phyloP scores from a whole-genome alignment of 1,140 invertebrate genomes.

The Drosophila pseudoobscura region DNA sequence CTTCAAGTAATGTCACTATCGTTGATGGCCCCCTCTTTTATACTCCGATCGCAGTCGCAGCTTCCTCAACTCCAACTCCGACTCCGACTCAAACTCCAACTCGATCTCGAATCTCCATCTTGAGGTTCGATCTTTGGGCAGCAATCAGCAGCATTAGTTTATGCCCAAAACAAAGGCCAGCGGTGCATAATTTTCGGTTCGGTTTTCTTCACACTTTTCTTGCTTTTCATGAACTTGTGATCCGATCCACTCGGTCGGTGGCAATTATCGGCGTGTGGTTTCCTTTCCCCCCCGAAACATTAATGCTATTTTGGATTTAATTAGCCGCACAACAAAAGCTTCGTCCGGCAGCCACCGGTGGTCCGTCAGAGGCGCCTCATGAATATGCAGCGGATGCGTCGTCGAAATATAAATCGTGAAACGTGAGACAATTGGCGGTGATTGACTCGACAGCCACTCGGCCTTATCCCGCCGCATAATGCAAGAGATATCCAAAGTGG shows the following conservation, averaged over 20 bases:
- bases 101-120: neutral
- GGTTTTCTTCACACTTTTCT: conserved; percentile 79
- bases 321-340: conserved; percentile 45
- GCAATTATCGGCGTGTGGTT: conserved; percentile 66
- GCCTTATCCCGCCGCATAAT: neutral
- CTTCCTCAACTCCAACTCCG: conserved; percentile 20
- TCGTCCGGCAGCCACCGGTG: neutral
- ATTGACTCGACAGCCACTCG: conserved; percentile 42
- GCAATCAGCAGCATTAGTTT: conserved; percentile 47
- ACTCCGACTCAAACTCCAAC: neutral
- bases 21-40: conserved; percentile 58
- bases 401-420: neutral
- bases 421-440: conserved; percentile 64
- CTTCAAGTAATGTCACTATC: conserved; percentile 59
- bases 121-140: conserved; percentile 36
- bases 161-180: conserved; percentile 48
- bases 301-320: conserved; percentile 57
- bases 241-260: neutral
- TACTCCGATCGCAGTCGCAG: conserved; percentile 35
- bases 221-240: conserved; percentile 69
- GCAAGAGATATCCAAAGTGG: neutral
- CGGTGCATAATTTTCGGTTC: conserved; percentile 42
- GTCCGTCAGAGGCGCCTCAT: conserved; percentile 32
- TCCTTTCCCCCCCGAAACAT: conserved; percentile 40
- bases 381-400: conserved; percentile 60